Percentiles rank a stretch among this genome's conserved stretches.
phyloP scores from a whole-genome alignment of 1,140 invertebrate genomes.

The Ylistrum balloti region DNA sequence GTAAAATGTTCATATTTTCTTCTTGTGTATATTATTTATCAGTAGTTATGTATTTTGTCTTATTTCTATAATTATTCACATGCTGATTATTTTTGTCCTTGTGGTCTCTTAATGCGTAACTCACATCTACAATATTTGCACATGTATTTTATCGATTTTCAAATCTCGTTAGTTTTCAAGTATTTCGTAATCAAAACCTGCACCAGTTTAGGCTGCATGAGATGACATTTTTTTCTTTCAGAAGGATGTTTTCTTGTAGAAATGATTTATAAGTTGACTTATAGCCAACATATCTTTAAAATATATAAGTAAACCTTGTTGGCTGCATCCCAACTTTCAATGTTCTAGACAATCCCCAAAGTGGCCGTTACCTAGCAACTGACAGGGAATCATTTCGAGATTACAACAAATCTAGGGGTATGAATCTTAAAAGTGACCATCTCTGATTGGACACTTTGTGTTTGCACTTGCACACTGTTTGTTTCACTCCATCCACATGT shows the following conservation, averaged over 20 bases:
- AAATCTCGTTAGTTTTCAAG: too few relatives aligned
- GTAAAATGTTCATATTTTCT: too few relatives aligned
- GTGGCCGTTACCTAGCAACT: slow-evolving; percentile 19
- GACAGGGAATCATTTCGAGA: not conserved
- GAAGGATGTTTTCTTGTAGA: not conserved
- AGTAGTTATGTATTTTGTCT: too few relatives aligned
- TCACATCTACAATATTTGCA: too few relatives aligned
- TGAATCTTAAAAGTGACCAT: not conserved
- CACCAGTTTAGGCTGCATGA: too few relatives aligned
- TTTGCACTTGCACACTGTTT: slow-evolving; percentile 18
- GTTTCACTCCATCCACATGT: slow-evolving; percentile 33
- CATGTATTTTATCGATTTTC: too few relatives aligned
- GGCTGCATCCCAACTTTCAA: not conserved
- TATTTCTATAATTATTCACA: too few relatives aligned
- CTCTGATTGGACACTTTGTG: not conserved
- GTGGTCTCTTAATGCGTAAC: too few relatives aligned
- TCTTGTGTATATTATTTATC: too few relatives aligned
- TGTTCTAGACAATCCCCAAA: slow-evolving; percentile 26
- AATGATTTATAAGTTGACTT: not conserved
- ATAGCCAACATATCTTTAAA: not conserved
- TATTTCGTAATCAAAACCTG: too few relatives aligned
- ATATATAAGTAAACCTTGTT: not conserved
- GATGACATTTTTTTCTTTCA: slow-evolving; percentile 9
- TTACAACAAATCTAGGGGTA: slow-evolving; percentile 33
- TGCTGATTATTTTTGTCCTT: too few relatives aligned